Conservation (phyloP, 2,888 invertebrate species). For the Brachypalpus laphriformis region DNA sequence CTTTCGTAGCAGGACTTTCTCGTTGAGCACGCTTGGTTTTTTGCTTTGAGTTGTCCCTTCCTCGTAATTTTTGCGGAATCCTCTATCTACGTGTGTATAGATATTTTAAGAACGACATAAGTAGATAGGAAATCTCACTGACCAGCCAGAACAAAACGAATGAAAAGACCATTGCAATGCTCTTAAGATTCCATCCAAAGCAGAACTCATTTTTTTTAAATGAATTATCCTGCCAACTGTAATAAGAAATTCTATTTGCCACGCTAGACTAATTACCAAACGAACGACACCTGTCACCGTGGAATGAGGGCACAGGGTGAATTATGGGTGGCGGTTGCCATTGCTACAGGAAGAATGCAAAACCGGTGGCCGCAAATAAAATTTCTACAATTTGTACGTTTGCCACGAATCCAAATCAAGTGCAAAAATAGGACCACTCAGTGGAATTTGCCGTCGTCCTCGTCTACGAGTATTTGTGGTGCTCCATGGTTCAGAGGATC, state of each 20-base stretch:
- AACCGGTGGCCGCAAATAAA: constrained; percentile 51
- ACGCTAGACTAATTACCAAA: constrained; percentile 57
- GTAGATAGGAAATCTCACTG: constrained; percentile 9
- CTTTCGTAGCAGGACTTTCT: constrained; percentile 21
- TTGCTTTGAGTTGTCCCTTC: background rate
- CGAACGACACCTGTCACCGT: constrained; percentile 67
- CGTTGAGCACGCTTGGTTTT: background rate
- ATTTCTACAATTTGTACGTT: constrained; percentile 58
- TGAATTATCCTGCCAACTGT: constrained; percentile 52
- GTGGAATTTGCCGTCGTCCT: constrained; percentile 11
- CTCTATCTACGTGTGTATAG: background rate
- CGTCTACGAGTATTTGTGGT: background rate
- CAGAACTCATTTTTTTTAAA: constrained; percentile 22
- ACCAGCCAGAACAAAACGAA: constrained; percentile 1
- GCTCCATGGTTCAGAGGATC: constrained; percentile 14
- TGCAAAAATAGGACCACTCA: background rate
- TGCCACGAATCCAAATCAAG: constrained; percentile 59
- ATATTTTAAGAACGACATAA: background rate
- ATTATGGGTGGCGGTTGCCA: constrained; percentile 13
- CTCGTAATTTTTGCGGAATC: constrained; percentile 16
- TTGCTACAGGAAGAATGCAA: constrained; percentile 34
- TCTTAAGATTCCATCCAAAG: constrained; percentile 16
- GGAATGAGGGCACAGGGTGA: constrained; percentile 41
- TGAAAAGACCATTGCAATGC: constrained; percentile 17
- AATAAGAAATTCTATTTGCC: constrained; percentile 67